Evolutionary conservation across 1,140 invertebrate species (phyloP), one percentile per base, ranked within the genome.

Genomic region (Aphaenogaster ashmeadi): DNA sequence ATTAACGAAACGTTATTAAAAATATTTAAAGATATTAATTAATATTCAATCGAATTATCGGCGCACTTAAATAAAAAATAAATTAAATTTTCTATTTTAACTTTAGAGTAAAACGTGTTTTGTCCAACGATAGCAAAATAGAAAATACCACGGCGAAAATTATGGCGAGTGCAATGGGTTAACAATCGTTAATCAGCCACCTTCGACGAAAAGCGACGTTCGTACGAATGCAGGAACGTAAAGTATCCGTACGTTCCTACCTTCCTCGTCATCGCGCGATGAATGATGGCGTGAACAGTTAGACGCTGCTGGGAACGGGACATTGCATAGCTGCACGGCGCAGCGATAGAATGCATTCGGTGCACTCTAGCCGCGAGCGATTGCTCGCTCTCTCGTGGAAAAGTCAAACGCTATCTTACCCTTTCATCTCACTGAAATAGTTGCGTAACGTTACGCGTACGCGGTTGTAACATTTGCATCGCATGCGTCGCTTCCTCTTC

Each of bases 281-380:
- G 80, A 84, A 74, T 66, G 62, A 86, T 86, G 83, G 75, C 74
- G 83, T 77, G 71, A 86, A 86, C 83, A 74, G 50, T 56, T 74
- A 87, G 50, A 27, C 64, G 60, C 13, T 60, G 58, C 66, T 77
- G 54, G 3, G 80, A 74, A 85, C 69, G 47, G 50, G 69, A 75
- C 47, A 62, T 41, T 52, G 80, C 80, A 87, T 87, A 87, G 72
- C 27, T 67, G 71, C 71, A 85, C 69, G 79, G 69, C 69, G 27
- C 56, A 62, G 13, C 44, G 58, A 27, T 38, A 77, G 77, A 74
- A 84, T 77, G 52, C 47, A 83, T 72, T 83, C 58, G 72, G 9
- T 56, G 79, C 79, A 66, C 41, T 75, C 69, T 44, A 84, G 74
- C 86, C 69, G 38, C 54, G 36, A 75, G 69, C 50, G 60, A 67